Conservation (phyloP, 2,888 invertebrate genomes). For the Drosophila austrosaltans region DNA sequence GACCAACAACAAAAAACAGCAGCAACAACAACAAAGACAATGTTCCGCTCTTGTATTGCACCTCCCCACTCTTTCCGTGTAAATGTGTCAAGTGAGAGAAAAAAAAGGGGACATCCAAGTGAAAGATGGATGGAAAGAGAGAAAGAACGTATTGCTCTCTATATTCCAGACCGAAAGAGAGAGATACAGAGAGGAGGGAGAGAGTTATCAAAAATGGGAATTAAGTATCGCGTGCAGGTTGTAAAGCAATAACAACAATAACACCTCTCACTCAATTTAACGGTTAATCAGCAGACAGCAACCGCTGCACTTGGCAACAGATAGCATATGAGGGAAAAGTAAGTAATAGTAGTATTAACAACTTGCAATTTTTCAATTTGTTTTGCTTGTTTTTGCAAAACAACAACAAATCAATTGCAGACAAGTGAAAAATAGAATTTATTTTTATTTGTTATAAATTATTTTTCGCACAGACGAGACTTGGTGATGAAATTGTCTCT, state of each 20-base stretch:
- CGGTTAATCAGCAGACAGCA: constrained; percentile 64
- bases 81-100: constrained; percentile 14
- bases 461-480: constrained; percentile 14
- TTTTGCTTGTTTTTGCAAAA: constrained; percentile 5
- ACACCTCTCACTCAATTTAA: constrained; percentile 38
- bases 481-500: constrained; percentile 65
- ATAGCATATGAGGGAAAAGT: constrained; percentile 24
- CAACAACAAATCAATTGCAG: constrained; percentile 60
- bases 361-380: constrained; percentile 20
- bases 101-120: neutral
- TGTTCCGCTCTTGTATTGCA: neutral
- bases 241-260: constrained; percentile 31
- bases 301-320: constrained; percentile 36
- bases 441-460: constrained; percentile 25
- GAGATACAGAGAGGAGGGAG: constrained; percentile 32
- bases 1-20: constrained; percentile 33
- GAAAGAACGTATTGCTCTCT: neutral
- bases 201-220: constrained; percentile 41
- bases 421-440: constrained; percentile 38
- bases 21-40: constrained; percentile 20
- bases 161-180: neutral
- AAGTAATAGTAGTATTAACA: constrained; percentile 43
- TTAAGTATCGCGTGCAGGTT: constrained; percentile 59
- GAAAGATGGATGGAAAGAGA: neutral
- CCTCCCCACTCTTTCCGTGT: neutral